These are phyloP conservation scores for Arion vulgaris DNA, from an alignment of 1,140 invertebrate species.

Conservation along the genomic window DNA sequence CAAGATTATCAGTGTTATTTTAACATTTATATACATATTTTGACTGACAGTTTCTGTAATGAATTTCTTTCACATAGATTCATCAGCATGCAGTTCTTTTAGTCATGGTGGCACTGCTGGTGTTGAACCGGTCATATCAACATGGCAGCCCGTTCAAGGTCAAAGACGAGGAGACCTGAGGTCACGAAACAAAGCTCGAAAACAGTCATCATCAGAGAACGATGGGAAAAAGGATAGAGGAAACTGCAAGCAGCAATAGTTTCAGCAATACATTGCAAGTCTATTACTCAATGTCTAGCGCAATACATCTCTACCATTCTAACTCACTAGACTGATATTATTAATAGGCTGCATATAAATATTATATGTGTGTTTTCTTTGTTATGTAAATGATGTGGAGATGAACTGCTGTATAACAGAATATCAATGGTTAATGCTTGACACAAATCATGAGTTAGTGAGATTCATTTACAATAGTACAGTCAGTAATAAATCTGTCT, in stretches of 20 bases:
- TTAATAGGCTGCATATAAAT: no score
- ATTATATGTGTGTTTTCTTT: no score
- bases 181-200: constrained; percentile 33
- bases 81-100: not conserved
- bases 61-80: not conserved
- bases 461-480: no score
- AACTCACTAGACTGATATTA: no score
- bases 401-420: no score
- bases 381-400: no score
- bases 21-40: no score
- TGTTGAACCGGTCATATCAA: constrained; percentile 51
- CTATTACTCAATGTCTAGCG: not conserved
- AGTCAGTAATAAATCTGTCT: no score
- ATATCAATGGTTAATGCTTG: no score
- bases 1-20: no score
- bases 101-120: constrained; percentile 11
- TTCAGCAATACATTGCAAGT: not conserved
- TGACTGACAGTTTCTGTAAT: not conserved
- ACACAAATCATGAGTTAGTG: no score
- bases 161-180: constrained; percentile 53
- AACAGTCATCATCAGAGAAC: constrained; percentile 12
- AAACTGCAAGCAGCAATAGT: constrained; percentile 63
- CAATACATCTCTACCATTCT: no score
- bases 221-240: constrained; percentile 51
- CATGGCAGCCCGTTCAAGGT: constrained; percentile 66